A percentile compares a stretch with the other conserved stretches of the same genome.
Evolutionary conservation across 2,113 vertebrate species (phyloP).

Genomic region (Pelvicachromis taeniatus): DNA sequence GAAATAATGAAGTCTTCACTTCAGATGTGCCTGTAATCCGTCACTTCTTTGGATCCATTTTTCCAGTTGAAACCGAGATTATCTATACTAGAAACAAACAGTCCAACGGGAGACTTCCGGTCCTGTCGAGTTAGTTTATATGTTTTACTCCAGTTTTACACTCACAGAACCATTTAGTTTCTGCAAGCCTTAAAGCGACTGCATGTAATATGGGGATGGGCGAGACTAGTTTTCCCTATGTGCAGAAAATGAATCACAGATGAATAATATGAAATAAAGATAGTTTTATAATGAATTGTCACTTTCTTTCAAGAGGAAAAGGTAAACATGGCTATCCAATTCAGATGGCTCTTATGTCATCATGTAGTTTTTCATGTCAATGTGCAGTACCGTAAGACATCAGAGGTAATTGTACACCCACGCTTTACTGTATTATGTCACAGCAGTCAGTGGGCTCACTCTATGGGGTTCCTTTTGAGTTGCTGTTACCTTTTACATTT

Average conservation of each 20-base stretch:
- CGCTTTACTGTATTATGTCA: background rate
- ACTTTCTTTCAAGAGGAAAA: background rate
- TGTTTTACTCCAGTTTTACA: background rate
- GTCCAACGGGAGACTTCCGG: rapidly evolving
- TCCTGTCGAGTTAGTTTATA: background rate
- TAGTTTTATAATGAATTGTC: background rate
- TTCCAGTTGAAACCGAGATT: background rate
- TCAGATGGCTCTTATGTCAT: background rate
- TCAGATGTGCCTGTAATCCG: background rate
- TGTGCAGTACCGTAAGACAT: background rate
- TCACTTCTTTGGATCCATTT: background rate
- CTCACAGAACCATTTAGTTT: background rate
- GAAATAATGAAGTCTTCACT: background rate
- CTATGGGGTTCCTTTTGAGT: background rate
- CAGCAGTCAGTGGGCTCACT: background rate
- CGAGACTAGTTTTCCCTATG: background rate
- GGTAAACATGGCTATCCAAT: background rate
- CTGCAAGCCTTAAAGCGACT: background rate
- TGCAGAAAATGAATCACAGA: background rate
- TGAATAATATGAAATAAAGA: background rate
- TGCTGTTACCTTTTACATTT: background rate
- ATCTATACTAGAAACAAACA: background rate
- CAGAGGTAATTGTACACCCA: background rate
- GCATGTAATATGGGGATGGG: background rate
- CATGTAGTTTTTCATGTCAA: background rate